These are phyloP conservation scores for Protodeltote pygarga DNA, from an alignment of 2,888 invertebrate species.

Conservation along the genomic window DNA sequence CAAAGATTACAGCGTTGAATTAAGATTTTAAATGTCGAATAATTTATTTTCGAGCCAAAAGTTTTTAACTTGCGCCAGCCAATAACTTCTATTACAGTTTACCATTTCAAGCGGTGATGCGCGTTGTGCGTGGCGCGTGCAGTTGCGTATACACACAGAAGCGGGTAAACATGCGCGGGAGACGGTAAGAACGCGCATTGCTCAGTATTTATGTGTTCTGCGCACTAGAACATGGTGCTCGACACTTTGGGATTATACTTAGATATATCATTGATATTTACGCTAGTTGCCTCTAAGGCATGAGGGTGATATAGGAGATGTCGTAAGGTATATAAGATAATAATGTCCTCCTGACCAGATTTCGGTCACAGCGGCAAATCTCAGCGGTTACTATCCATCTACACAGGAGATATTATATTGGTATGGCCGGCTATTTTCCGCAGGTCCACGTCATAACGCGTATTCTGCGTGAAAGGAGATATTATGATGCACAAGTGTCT, in stretches of 20 bases:
- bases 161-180: conserved; percentile 26
- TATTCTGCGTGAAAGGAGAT: no score
- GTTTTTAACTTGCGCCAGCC: conserved; percentile 8
- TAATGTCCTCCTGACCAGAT: no score
- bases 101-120: conserved; percentile 53
- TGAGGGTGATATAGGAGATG: neutral
- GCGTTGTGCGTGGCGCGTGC: conserved; percentile 57
- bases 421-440: no score
- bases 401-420: no score
- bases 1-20: no score
- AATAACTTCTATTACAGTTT: conserved; percentile 44
- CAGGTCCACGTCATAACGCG: no score
- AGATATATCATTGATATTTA: no score
- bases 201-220: conserved; percentile 41
- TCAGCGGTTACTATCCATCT: no score
- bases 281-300: conserved; percentile 3
- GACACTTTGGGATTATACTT: conserved; percentile 20
- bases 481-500: no score
- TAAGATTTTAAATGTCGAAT: no score
- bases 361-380: no score
- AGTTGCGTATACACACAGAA: conserved; percentile 23
- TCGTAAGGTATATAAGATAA: no score
- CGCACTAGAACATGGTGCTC: conserved; percentile 19
- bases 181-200: conserved; percentile 38
- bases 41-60: neutral